Base-by-base conservation (phyloP, 2,888 invertebrate genomes). In the Minunthozetes semirufus region DNA sequence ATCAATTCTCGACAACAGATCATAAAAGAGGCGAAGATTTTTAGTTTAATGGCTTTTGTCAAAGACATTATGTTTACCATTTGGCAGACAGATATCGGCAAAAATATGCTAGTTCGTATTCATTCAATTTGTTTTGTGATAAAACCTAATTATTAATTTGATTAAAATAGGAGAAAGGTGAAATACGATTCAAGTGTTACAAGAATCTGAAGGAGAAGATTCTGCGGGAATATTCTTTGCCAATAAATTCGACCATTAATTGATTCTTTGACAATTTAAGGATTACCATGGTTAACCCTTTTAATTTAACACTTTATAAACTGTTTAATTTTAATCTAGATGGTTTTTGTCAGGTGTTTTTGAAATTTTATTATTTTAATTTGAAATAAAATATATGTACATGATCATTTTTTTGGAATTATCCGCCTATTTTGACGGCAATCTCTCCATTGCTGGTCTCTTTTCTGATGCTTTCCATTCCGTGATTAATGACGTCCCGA, bases 11-110 rank as follows among this genome's bases (percentile, higher is more conserved):
- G 38, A n/a, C 48, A 74, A 25, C 11, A 46, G 11, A 11, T 48
- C 13, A 74, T 74, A 2, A 68, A 50, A 33, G 74, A 74, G 48
- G 8, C 68, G 5, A 74, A 74, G 38, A 13, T 68, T 1, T 74
- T 74, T 29, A 19, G 19, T n/a, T 27, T 74, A 11, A 27, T 33
- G 11, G 42, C 68, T 22, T 74, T 22, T 17, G 9, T 33, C 0
- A 29, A 68, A 13, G 74, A 74, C 29, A 6, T 63, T 56, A n/a
- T 56, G n/a, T 56, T 4, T 56, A 19, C 3, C 9, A 9, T 56
- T 13, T 53, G 15, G 15, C 19, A 13, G 17, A 53, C 53, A n/a
- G 17, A n/a, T 53, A 8, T 11, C 8, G 19, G n/a, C 17, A 53
- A 53, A 53, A 53, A 53, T 53, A 53, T 5, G 6, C 19, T n/a